These are phyloP conservation scores for Melipona bicolor DNA, from an alignment of 2,888 invertebrate species.

Conservation along the genomic window DNA sequence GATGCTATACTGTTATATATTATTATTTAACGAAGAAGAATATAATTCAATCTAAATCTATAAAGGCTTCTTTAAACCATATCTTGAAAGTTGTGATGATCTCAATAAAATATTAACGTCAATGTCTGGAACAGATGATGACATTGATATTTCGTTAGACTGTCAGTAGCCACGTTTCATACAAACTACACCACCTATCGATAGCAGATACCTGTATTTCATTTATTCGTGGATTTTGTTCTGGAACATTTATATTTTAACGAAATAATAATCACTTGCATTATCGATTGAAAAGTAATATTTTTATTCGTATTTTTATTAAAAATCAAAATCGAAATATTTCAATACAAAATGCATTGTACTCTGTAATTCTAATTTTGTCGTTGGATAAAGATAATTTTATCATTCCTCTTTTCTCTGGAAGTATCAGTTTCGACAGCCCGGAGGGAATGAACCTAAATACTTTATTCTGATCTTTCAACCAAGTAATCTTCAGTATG, in stretches of 20 bases:
- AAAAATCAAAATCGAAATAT: neutral
- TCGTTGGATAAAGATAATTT: neutral
- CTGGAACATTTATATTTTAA: neutral
- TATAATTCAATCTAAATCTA: neutral
- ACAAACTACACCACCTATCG: slow-evolving; percentile 1
- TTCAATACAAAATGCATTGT: neutral
- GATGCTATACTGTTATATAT: neutral
- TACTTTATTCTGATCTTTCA: slow-evolving; percentile 14
- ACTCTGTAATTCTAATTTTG: neutral
- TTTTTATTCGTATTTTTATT: neutral
- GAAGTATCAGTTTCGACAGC: neutral
- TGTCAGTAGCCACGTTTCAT: neutral
- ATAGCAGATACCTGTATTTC: neutral
- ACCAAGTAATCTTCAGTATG: slow-evolving; percentile 11
- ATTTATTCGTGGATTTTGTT: neutral
- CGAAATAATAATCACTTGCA: neutral
- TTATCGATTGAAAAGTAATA: too few relatives aligned
- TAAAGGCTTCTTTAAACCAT: neutral
- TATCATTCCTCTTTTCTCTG: neutral
- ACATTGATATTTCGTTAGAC: too few relatives aligned
- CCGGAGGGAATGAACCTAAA: slow-evolving; percentile 1
- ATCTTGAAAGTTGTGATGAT: neutral
- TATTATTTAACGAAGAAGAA: neutral
- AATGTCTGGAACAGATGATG: too few relatives aligned
- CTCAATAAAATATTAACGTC: slow-evolving; percentile 4